Percentiles rank a stretch among this genome's conserved stretches.
Evolutionary conservation across 2,888 invertebrate genomes (phyloP).

Genomic region (Coleophora deauratella): DNA sequence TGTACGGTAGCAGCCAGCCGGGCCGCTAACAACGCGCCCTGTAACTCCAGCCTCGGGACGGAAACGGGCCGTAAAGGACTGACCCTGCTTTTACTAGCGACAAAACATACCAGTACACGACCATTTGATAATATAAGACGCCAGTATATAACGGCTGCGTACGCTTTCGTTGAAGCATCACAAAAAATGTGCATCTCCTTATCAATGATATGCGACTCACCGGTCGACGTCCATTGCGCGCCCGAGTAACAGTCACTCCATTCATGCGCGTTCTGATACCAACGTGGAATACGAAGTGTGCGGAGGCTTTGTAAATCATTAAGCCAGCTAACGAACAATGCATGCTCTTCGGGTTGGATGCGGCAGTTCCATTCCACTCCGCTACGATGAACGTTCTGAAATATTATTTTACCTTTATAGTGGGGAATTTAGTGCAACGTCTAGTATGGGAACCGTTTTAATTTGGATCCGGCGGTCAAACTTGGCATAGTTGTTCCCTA

Average conservation of each 20-base stretch:
- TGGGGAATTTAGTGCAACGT: no score
- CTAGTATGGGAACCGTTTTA: no score
- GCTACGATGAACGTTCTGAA: no score
- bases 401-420: no score
- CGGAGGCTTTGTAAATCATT: constrained; percentile 2
- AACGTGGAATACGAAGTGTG: constrained; percentile 10
- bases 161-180: constrained; percentile 21
- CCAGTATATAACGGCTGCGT: constrained; percentile 20
- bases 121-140: constrained; percentile 12
- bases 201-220: constrained; percentile 6
- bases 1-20: constrained; percentile 8
- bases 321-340: constrained; percentile 7
- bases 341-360: constrained; percentile 11
- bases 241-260: constrained; percentile 5
- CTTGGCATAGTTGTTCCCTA: no score
- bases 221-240: no score
- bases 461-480: no score
- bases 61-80: constrained; percentile 14
- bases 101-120: constrained; percentile 12
- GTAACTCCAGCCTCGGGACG: constrained; percentile 13
- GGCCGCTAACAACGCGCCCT: constrained; percentile 8
- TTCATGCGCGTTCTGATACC: constrained; percentile 5
- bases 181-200: constrained; percentile 21
- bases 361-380: no score
- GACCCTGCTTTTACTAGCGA: constrained; percentile 13